Percentiles rank a stretch among this genome's conserved stretches.
phyloP scores from a whole-genome alignment of 1,140 invertebrate genomes.

The Lepidurus couesii region DNA sequence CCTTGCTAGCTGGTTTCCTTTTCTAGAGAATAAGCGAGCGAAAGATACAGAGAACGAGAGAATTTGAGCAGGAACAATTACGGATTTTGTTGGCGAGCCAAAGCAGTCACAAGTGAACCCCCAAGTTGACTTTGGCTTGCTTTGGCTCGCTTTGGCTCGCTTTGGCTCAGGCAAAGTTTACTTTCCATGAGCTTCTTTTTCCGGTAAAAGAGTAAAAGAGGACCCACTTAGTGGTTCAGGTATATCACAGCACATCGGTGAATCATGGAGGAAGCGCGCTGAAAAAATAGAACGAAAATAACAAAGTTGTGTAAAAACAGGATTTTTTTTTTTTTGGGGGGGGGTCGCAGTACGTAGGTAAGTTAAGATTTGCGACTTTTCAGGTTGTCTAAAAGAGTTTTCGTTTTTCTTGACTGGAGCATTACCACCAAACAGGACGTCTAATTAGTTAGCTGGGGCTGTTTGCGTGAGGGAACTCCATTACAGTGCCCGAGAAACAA shows the following conservation, averaged over 20 bases:
- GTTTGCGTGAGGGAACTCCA: slow-evolving; percentile 8
- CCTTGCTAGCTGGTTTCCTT: background rate
- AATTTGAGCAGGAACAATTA: background rate
- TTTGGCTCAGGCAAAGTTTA: background rate
- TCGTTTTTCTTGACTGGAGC: background rate
- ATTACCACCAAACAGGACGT: background rate
- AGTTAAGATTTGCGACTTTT: no score
- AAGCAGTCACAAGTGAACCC: background rate
- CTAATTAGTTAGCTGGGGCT: background rate
- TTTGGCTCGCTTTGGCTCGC: background rate
- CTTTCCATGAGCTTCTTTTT: background rate
- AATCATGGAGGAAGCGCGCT: no score
- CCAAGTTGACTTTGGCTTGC: background rate
- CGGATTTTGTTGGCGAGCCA: background rate
- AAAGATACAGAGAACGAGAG: background rate
- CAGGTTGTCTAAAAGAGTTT: background rate
- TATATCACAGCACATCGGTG: background rate
- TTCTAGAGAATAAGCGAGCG: no score
- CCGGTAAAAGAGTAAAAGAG: background rate
- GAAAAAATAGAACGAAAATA: no score
- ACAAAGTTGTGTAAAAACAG: no score
- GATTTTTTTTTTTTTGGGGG: no score
- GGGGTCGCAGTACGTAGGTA: no score
- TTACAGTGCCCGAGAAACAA: slow-evolving; percentile 13
- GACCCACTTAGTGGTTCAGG: background rate